Evolutionary conservation across 1,140 invertebrate genomes (phyloP).

Genomic region (Drosophila gunungcola): DNA sequence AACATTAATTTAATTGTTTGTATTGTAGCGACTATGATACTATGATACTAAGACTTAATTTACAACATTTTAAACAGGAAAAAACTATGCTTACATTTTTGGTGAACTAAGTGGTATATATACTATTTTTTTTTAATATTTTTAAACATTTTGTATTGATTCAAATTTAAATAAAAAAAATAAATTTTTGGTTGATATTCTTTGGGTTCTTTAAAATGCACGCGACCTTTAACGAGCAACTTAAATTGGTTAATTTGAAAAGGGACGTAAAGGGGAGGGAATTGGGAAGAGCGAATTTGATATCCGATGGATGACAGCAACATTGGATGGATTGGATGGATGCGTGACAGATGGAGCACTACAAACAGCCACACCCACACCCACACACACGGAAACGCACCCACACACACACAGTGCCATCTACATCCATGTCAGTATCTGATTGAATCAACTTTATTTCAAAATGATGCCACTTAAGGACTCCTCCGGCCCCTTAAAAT

Average conservation of each 20-base stretch:
- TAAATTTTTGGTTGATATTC: too few relatives aligned
- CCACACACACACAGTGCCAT: slow-evolving; percentile 16
- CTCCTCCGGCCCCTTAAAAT: slow-evolving; percentile 1
- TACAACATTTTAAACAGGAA: too few relatives aligned
- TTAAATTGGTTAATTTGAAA: slow-evolving; percentile 45
- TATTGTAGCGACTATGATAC: too few relatives aligned
- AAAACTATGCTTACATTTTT: too few relatives aligned
- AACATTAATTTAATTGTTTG: too few relatives aligned
- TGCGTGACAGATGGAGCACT: slow-evolving; percentile 67
- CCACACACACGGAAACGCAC: slow-evolving; percentile 11
- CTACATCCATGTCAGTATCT: slow-evolving; percentile 48
- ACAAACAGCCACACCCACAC: slow-evolving; percentile 42
- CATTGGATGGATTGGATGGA: slow-evolving; percentile 71
- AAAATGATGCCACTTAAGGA: slow-evolving; percentile 81
- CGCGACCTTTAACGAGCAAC: slow-evolving; percentile 1
- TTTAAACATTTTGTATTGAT: too few relatives aligned
- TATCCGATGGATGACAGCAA: slow-evolving; percentile 31
- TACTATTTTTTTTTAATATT: too few relatives aligned
- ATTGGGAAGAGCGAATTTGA: slow-evolving; percentile 14
- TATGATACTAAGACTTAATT: too few relatives aligned
- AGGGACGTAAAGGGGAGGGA: background rate
- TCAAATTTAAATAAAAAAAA: too few relatives aligned
- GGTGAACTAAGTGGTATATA: too few relatives aligned
- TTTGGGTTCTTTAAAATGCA: too few relatives aligned
- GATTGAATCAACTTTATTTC: slow-evolving; percentile 84